phyloP scores from a whole-genome alignment of 1,140 invertebrate genomes.

The Cydia strobilella region DNA sequence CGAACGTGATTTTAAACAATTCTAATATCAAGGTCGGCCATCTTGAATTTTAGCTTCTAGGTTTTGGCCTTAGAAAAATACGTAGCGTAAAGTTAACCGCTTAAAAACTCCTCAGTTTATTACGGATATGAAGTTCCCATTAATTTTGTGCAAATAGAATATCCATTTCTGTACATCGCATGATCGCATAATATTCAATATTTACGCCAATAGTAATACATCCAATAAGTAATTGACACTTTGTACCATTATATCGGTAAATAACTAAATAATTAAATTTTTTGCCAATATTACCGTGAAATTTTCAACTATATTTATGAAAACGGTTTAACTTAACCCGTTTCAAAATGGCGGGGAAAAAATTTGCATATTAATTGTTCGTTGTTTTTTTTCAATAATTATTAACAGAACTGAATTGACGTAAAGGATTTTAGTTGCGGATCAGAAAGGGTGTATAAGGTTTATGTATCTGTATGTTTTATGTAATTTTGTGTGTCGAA shows the following conservation, averaged over 20 bases:
- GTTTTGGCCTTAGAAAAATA: background rate
- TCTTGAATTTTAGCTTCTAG: slow-evolving; percentile 1
- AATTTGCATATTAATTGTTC: slow-evolving; percentile 17
- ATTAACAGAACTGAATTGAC: slow-evolving; percentile 11
- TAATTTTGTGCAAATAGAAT: background rate
- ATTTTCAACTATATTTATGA: background rate
- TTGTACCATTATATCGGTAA: background rate
- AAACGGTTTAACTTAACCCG: background rate
- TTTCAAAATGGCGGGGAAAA: slow-evolving; percentile 1
- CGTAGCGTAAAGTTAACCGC: background rate
- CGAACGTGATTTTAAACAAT: background rate
- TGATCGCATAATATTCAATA: no score
- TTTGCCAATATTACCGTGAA: background rate
- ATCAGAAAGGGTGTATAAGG: background rate
- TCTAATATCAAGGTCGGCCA: background rate
- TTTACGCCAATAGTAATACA: background rate
- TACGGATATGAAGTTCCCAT: background rate
- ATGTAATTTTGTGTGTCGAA: background rate
- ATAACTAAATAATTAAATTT: background rate
- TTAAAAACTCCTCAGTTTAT: background rate
- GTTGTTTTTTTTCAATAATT: slow-evolving; percentile 15
- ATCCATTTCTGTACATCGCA: background rate
- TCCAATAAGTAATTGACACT: background rate
- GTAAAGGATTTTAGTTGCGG: background rate
- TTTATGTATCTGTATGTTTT: background rate